Evolutionary conservation across 2,888 invertebrate genomes (phyloP).

Genomic region (Drosophila differens): DNA sequence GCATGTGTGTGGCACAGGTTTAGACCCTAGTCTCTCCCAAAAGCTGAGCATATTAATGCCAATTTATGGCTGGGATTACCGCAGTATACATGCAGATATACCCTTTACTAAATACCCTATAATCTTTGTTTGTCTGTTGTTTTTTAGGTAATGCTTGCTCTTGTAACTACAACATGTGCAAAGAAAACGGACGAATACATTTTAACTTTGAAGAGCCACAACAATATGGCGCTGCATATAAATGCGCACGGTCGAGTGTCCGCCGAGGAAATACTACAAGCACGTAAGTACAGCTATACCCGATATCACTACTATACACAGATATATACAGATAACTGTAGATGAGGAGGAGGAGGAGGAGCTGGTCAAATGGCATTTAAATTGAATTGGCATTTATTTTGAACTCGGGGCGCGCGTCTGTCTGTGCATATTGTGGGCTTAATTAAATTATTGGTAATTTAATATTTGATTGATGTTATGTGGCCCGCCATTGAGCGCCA

Average conservation of each 20-base stretch:
- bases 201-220: constrained; percentile 81
- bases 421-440: constrained; percentile 76
- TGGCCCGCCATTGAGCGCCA: constrained; percentile 60
- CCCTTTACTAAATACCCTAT: constrained; percentile 2
- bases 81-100: background rate
- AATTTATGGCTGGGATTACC: constrained; percentile 68
- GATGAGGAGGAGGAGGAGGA: background rate
- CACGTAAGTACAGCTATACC: constrained; percentile 82
- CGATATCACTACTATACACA: background rate
- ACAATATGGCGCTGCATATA: constrained; percentile 83
- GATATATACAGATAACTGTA: constrained; percentile 6
- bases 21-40: constrained; percentile 40
- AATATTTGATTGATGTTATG: constrained; percentile 81
- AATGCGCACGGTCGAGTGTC: constrained; percentile 82
- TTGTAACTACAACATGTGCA: constrained; percentile 82
- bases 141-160: constrained; percentile 83
- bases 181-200: constrained; percentile 83
- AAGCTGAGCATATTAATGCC: constrained; percentile 68
- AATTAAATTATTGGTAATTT: constrained; percentile 83
- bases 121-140: background rate
- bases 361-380: constrained; percentile 62
- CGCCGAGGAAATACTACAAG: constrained; percentile 82
- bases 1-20: constrained; percentile 48
- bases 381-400: constrained; percentile 78
- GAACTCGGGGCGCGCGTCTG: constrained; percentile 50